Evolutionary conservation across 2,113 vertebrate species (phyloP).

Genomic region (Trichechus manatus): DNA sequence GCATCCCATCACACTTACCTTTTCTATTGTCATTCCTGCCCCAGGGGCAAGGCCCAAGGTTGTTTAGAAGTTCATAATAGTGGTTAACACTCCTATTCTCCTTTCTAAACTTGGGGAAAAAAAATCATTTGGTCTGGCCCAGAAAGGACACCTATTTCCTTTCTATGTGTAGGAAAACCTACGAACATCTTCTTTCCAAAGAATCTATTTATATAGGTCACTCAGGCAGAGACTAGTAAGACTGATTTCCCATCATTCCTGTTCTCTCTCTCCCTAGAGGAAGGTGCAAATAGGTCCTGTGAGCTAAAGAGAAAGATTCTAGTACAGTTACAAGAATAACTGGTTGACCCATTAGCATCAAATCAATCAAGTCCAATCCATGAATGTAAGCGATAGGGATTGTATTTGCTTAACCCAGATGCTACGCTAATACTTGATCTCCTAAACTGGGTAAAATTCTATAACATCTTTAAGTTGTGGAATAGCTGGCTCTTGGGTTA

Average conservation of each 20-base stretch:
- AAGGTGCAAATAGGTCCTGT: background rate
- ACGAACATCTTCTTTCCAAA: slow-evolving; percentile 51
- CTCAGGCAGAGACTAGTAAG: background rate
- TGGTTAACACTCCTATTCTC: background rate
- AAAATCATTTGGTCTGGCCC: background rate
- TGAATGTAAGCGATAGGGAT: background rate
- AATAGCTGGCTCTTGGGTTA: background rate
- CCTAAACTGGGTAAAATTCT: slow-evolving; percentile 1
- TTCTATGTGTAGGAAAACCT: background rate
- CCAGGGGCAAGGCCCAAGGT: background rate
- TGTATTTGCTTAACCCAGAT: background rate
- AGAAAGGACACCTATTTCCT: slow-evolving; percentile 24
- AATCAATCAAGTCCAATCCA: background rate
- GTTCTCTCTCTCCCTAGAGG: background rate
- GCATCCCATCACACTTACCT: background rate
- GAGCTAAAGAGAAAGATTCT: background rate
- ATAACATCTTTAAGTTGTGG: background rate
- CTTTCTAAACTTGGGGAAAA: background rate
- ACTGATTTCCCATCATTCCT: background rate
- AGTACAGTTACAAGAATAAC: background rate
- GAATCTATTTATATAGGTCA: slow-evolving; percentile 22
- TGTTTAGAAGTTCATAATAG: background rate
- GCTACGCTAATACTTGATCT: background rate
- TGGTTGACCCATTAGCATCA: background rate
- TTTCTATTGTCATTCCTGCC: background rate